These are phyloP conservation scores for Anas acuta DNA, from an alignment of 2,797 vertebrate species.

Conservation along the genomic window DNA sequence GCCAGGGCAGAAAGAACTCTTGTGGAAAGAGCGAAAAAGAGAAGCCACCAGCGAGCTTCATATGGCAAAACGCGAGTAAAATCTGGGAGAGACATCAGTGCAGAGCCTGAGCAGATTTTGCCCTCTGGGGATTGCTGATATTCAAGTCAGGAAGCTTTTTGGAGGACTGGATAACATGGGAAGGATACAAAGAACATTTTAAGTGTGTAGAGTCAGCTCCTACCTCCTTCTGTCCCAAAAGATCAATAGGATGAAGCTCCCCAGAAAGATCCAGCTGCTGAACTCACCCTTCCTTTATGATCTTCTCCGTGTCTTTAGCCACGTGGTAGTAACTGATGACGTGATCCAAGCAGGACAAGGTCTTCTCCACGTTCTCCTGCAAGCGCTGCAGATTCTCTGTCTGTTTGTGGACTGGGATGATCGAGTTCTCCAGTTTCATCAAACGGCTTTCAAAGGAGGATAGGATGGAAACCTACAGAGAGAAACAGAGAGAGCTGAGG, in stretches of 20 bases:
- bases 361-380: constrained; percentile 97
- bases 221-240: not conserved
- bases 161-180: not conserved
- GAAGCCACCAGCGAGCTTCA: not conserved
- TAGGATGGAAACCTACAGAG: constrained; percentile 91
- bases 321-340: constrained; percentile 99
- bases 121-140: not conserved
- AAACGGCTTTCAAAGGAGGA: constrained; percentile 97
- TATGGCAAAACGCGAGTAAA: not conserved
- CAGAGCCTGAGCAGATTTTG: not conserved
- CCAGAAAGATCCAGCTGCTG: not conserved
- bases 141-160: not conserved
- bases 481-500: not conserved
- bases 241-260: not conserved
- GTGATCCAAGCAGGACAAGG: constrained; percentile 92
- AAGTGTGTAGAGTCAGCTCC: not conserved
- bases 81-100: not conserved
- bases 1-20: not conserved
- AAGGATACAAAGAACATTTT: not conserved
- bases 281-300: constrained; percentile 93
- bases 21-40: not conserved
- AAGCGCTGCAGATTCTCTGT: constrained; percentile 97
- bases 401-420: constrained; percentile 98
- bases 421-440: constrained; percentile 98
- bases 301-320: constrained; percentile 94